These are phyloP conservation scores for Caenorhabditis sp. DNA, from an alignment of 2,888 invertebrate genomes.

Conservation along the genomic window DNA sequence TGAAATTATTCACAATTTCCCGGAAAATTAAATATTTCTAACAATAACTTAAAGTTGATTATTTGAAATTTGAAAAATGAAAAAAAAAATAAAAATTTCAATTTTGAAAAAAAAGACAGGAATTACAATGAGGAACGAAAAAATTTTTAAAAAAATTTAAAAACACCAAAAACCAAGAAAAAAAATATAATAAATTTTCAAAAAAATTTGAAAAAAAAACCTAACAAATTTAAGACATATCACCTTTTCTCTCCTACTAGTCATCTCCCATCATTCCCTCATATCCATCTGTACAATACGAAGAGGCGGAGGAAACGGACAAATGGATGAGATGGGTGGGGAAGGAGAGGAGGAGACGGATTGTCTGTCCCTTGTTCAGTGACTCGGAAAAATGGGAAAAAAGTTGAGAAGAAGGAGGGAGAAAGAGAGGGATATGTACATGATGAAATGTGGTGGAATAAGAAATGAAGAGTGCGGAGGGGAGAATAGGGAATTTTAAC, in stretches of 20 bases:
- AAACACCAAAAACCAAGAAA: background rate
- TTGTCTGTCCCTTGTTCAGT: conserved; percentile 4
- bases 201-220: background rate
- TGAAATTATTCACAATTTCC: background rate
- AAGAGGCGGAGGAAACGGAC: background rate
- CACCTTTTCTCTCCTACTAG: no score
- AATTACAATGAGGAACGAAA: no score
- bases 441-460: conserved; percentile 2
- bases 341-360: background rate
- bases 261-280: background rate
- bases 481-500: no score
- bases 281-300: background rate
- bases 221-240: no score
- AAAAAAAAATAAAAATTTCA: background rate
- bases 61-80: background rate
- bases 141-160: background rate
- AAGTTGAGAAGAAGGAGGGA: conserved; percentile 14
- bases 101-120: background rate
- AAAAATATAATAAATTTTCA: background rate
- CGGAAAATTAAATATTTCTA: background rate
- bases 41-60: background rate
- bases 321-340: background rate
- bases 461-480: conserved; percentile 18
- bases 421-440: conserved; percentile 12
- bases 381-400: conserved; percentile 24